Evolutionary conservation across 1,140 invertebrate species (phyloP), one percentile per base, ranked within the genome.

Genomic region (Drosophila aff.): DNA sequence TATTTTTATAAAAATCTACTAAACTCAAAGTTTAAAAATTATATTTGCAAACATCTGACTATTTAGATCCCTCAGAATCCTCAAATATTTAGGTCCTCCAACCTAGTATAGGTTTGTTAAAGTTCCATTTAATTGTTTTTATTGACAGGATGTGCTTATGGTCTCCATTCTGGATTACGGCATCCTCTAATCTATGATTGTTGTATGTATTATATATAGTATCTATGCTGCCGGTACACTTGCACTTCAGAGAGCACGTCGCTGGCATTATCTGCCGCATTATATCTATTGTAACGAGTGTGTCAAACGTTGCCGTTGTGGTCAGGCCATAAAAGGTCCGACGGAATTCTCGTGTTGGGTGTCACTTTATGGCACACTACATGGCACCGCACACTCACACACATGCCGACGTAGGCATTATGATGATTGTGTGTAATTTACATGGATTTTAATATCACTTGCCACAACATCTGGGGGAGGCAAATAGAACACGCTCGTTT

Each of bases 371-470:
- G 83, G 67, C 83, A 86, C 44, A 72, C 60, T 57, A 31, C 43
- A 59, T 49, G 33, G 50, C 52, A 55, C 33, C 52, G 66, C 46
- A 65, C 60, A 62, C 53, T 61, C 59, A 58, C 71, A 52, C 58
- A 59, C 41, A 62, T 58, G 63, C 65, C 44, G 63, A 78, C 58
- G 55, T 68, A 71, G 69, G 69, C 69, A 77, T 72, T 58, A 81
- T 75, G 77, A 71, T 89, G 84, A 87, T 89, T 87, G 84, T 78
- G 77, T 81, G 84, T 89, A 87, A 89, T 87, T 87, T 89, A 89
- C 84, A 87, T 87, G 82, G 83, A 89, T 87, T 87, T 89, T 89
- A 79, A 87, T 87, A 84, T 62, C 72, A 67, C 60, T 68, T 68
- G 66, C 49, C 55, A 46, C 50, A 41, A 63, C 60, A 76, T 52